phyloP scores from a whole-genome alignment of 2,113 vertebrate species.

The Plecotus auritus region DNA sequence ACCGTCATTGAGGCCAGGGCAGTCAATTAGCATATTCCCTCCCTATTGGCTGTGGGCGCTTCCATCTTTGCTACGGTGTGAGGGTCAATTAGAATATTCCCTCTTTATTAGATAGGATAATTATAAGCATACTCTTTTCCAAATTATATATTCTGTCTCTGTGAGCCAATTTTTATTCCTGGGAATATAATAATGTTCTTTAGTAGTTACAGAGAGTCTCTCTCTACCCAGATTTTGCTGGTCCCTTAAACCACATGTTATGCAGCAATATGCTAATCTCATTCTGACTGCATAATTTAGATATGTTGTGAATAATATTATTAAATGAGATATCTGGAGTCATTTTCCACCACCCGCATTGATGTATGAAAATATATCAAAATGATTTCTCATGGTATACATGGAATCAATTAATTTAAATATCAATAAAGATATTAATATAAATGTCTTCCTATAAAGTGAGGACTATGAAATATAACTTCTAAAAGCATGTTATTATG shows the following conservation, averaged over 20 bases:
- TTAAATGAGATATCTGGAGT: neutral
- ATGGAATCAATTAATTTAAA: neutral
- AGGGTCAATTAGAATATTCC: too few species aligned
- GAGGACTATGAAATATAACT: neutral
- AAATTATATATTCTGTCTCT: neutral
- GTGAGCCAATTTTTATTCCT: neutral
- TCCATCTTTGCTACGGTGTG: too few species aligned
- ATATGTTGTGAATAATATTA: neutral
- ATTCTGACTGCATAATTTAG: neutral
- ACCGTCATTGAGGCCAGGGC: too few species aligned
- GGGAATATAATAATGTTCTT: neutral
- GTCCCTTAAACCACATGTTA: neutral
- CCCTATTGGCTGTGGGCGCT: too few species aligned
- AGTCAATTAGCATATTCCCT: too few species aligned
- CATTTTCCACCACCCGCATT: neutral
- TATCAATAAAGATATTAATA: neutral
- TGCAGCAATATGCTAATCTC: neutral
- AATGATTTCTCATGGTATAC: neutral
- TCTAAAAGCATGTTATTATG: neutral
- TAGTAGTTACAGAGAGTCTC: neutral
- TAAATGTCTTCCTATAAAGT: neutral
- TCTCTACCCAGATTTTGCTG: neutral
- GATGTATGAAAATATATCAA: neutral
- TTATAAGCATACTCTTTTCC: neutral
- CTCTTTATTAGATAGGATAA: neutral